Conservation (phyloP, 2,888 invertebrate genomes). For the Caenorhabditis sinica region DNA sequence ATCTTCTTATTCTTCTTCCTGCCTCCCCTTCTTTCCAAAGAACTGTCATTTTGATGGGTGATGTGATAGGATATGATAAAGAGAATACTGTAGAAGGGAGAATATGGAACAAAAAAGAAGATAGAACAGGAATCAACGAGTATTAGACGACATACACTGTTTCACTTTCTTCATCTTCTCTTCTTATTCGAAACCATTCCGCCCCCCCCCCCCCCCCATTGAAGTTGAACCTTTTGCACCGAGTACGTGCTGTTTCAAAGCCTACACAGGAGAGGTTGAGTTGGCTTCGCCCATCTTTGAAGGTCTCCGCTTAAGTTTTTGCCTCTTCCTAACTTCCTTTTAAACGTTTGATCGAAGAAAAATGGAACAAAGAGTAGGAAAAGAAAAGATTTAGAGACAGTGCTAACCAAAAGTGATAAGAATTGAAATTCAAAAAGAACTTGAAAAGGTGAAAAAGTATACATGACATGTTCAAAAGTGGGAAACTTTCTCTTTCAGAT, state of each 20-base stretch:
- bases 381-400: slow-evolving; percentile 12
- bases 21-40: slow-evolving; percentile 26
- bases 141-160: slow-evolving; percentile 37
- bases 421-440: no score
- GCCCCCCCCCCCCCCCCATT: no score
- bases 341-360: slow-evolving; percentile 10
- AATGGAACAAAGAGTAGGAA: slow-evolving; percentile 23
- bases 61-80: slow-evolving; percentile 48
- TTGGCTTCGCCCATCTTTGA: slow-evolving; percentile 20
- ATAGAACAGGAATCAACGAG: slow-evolving; percentile 21
- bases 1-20: slow-evolving; percentile 19
- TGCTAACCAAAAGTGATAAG: slow-evolving; percentile 15
- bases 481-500: not conserved
- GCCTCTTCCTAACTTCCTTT: not conserved
- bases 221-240: slow-evolving; percentile 56
- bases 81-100: slow-evolving; percentile 22
- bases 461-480: not conserved
- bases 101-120: slow-evolving; percentile 19
- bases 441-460: not conserved
- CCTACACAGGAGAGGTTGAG: slow-evolving; percentile 16
- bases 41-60: slow-evolving; percentile 35
- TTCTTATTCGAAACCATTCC: no score
- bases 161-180: slow-evolving; percentile 15
- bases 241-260: slow-evolving; percentile 51
- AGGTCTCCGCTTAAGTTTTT: slow-evolving; percentile 21